Evolutionary conservation across 2,888 invertebrate genomes (phyloP).

Genomic region (Helicoverpa assulta): DNA sequence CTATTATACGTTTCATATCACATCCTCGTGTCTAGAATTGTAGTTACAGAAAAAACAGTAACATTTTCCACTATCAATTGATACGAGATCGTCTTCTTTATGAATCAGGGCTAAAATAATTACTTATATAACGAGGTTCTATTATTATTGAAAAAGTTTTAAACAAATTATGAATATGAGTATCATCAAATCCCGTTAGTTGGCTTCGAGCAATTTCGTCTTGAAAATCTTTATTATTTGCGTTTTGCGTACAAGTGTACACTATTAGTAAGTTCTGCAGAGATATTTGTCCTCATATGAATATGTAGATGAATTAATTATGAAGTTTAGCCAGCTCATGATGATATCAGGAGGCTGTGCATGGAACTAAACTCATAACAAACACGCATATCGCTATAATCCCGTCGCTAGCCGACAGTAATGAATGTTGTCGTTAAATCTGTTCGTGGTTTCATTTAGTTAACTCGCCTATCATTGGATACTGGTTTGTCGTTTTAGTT

Average conservation of each 20-base stretch:
- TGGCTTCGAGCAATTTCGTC: neutral
- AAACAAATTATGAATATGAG: too few relatives aligned
- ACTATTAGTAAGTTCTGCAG: too few relatives aligned
- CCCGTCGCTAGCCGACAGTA: constrained; percentile 4
- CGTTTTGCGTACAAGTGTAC: too few relatives aligned
- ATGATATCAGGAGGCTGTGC: neutral
- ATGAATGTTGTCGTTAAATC: constrained; percentile 8
- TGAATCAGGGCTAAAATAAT: neutral
- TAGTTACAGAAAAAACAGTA: too few relatives aligned
- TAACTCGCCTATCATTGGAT: neutral
- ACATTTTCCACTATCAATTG: too few relatives aligned
- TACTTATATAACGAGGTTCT: too few relatives aligned
- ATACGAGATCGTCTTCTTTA: neutral
- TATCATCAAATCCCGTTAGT: too few relatives aligned
- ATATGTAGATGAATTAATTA: constrained; percentile 1
- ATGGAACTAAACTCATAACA: constrained; percentile 5
- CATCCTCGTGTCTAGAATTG: neutral
- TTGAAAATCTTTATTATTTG: too few relatives aligned
- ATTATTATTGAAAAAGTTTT: too few relatives aligned
- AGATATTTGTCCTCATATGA: neutral
- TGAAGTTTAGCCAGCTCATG: neutral
- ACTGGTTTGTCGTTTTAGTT: neutral
- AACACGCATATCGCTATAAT: constrained; percentile 19
- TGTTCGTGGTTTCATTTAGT: constrained; percentile 14
- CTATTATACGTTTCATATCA: neutral